Evolutionary conservation across 2,113 vertebrate species (phyloP), one percentile per base, ranked within the genome.

Genomic region (Chitala chitala): DNA sequence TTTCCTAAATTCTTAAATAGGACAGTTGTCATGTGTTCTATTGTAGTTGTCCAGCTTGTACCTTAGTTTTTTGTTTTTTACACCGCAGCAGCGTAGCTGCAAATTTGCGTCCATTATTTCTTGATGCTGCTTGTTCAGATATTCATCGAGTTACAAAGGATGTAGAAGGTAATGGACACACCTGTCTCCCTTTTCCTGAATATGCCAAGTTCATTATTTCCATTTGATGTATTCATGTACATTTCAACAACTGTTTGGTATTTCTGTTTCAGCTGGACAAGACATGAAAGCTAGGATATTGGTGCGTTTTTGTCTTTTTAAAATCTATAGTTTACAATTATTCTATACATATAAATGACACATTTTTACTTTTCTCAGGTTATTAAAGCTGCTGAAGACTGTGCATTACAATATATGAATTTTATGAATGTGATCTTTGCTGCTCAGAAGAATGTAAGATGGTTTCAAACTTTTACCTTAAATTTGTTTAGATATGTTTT

Each of bases 371-470:
- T 2, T 26, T 50, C 76, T 5, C 65, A 99, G 97, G 96, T 98
- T 71, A 92, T 99, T 46, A 98, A 98, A 89, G 94, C 97, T 2
- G 94, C 97, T 0, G 94, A 97, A 69, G 96, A 99, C 85, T 96
- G 94, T 0, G 91, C 96, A 0, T 66, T 92, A 36, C 97, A 98
- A 73, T 99, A 99, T 65, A 99, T 98, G 97, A 98, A 98, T 86
- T 98, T 98, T 83, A 99, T 99, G 97, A 98, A 99, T 2, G 94
- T 96, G 65, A 94, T 98, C 87, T 99, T 99, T 2, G 96, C 96
- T 0, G 94, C 97, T 15, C 97, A 99, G 80, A 99, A 98, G 46
- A 94, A 98, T 93, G 97, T 98, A 78, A 81, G 26, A 1, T 1
- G 0, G 4, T 12, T 64, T 12, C 42, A 6, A 17, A 8, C 29